Conservation (phyloP, 1,140 invertebrate species). For the Leptopilina boulardi region DNA sequence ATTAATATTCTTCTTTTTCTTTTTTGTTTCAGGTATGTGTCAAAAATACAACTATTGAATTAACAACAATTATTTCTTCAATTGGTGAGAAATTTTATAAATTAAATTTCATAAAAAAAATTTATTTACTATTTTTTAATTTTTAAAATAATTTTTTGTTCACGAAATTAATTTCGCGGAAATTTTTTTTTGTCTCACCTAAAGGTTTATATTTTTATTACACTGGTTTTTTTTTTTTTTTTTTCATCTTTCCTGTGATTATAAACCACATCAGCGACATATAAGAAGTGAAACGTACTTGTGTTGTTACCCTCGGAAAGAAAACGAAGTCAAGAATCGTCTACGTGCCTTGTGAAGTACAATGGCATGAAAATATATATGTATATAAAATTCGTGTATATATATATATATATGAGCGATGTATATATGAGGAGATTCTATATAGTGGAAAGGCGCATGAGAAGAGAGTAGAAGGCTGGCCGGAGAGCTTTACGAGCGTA, state of each 20-base stretch:
- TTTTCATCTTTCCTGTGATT: slow-evolving; percentile 6
- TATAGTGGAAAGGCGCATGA: not conserved
- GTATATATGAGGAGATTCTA: not conserved
- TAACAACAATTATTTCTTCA: not conserved
- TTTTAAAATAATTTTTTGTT: no score
- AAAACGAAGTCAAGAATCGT: slow-evolving; percentile 16
- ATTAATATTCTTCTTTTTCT: not conserved
- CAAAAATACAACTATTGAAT: not conserved
- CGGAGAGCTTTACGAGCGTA: slow-evolving; percentile 44
- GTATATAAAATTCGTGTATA: slow-evolving; percentile 38
- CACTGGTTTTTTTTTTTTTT: not conserved
- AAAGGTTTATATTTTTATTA: not conserved
- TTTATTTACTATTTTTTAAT: no score
- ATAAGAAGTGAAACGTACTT: slow-evolving; percentile 11
- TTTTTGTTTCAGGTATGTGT: not conserved
- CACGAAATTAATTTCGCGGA: no score
- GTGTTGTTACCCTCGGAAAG: not conserved
- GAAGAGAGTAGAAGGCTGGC: slow-evolving; percentile 2
- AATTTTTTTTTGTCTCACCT: no score
- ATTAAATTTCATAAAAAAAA: no score
- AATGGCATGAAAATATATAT: slow-evolving; percentile 38
- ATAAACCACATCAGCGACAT: not conserved
- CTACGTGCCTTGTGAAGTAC: slow-evolving; percentile 40
- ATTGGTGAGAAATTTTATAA: not conserved
- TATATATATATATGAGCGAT: no score